Evolutionary conservation across 2,797 vertebrate species (phyloP).

Genomic region (Microchirus variegatus): DNA sequence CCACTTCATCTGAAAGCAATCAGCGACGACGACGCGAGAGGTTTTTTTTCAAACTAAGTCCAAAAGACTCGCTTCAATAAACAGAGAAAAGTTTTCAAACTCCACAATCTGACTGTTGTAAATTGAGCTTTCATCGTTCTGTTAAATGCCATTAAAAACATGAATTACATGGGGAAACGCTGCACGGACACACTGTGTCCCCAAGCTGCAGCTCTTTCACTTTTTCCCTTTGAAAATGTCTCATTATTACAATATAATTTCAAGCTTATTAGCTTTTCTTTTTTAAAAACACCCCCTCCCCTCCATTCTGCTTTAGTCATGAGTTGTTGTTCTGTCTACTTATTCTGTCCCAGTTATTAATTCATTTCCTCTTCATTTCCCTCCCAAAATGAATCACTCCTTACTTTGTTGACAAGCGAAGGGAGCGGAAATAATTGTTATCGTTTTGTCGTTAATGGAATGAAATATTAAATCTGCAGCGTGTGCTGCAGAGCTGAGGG

Average conservation of each 20-base stretch:
- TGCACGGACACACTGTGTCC: background rate
- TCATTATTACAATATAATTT: constrained; percentile 17
- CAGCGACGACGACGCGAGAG: background rate
- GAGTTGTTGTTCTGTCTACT: constrained; percentile 11
- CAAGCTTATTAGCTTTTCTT: constrained; percentile 25
- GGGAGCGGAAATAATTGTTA: constrained; percentile 3
- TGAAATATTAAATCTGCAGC: background rate
- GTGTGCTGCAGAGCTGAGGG: background rate
- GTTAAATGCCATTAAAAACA: background rate
- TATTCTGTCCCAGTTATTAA: constrained; percentile 13
- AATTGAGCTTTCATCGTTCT: background rate
- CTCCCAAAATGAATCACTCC: constrained; percentile 2
- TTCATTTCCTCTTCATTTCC: constrained; percentile 13
- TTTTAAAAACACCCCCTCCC: background rate
- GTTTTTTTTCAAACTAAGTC: background rate
- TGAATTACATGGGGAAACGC: background rate
- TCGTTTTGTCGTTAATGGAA: constrained; percentile 2
- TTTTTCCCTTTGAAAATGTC: constrained; percentile 8
- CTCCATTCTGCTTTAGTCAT: constrained; percentile 14
- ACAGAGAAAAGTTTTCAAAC: constrained; percentile 1
- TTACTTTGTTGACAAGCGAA: constrained; percentile 20
- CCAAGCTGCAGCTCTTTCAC: background rate
- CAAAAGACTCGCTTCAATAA: background rate
- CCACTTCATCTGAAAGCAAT: no score
- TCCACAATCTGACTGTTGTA: background rate